Evolutionary conservation across 2,113 vertebrate species (phyloP), one percentile per base, ranked within the genome.

Genomic region (Periophthalmus modestus): DNA sequence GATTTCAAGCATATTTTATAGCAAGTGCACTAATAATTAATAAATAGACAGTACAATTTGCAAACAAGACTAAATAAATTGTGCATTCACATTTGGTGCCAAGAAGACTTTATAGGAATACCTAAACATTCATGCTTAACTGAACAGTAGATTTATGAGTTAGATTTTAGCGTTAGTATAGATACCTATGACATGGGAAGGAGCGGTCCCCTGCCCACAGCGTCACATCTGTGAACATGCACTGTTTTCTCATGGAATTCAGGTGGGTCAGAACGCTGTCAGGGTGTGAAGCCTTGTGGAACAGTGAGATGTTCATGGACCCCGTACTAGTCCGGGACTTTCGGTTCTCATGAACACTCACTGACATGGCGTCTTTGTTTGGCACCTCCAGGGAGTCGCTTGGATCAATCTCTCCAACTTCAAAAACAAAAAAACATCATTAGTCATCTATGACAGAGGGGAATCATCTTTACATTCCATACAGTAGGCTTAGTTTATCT

Each of bases 221-320:
- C 0, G 95, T 98, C 84, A 98, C 96, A 0, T 98, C 97, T 0
- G 97, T 98, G 92, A 98, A 98, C 94, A 96, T 94, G 88, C 95
- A 82, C 87, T 96, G 96, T 78, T 97, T 96, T 36, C 97, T 93
- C 85, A 98, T 93, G 0, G 94, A 94, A 90, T 97, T 96, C 68
- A 98, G 94, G 73, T 97, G 96, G 10, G 94, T 96, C 79, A 98
- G 83, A 73, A 98, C 96, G 0, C 94, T 96, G 90, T 98, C 97
- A 0, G 97, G 95, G 79, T 98, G 97, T 0, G 96, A 96, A 19
- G 95, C 94, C 91, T 98, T 98, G 92, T 98, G 97, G 68, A 97
- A 98, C 59, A 98, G 93, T 0, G 95, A 89, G 90, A 97, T 95
- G 87, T 97, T 97, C 95, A 96, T 96, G 86, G 96, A 96, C 72